Percentiles rank a stretch among this genome's conserved stretches.
Conservation (phyloP, 1,140 invertebrate genomes). For the Drosophila trapezifrons region DNA sequence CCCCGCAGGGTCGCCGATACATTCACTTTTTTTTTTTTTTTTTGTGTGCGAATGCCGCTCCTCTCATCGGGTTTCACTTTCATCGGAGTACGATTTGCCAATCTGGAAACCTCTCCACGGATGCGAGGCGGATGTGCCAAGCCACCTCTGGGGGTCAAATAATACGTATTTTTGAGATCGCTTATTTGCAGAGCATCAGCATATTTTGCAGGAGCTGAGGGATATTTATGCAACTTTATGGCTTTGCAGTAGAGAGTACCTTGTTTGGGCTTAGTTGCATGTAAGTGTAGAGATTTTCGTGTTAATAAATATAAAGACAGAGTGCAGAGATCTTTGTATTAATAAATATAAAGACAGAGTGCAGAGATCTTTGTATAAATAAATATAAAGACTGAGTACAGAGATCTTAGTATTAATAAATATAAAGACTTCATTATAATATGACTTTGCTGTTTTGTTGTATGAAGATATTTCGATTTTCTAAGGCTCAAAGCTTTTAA, state of each 20-base stretch:
- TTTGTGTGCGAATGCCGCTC: conserved; percentile 9
- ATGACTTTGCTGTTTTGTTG: neutral
- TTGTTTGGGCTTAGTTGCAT: neutral
- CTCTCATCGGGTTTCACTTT: conserved; percentile 50
- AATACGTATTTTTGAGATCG: conserved; percentile 16
- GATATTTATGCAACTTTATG: neutral
- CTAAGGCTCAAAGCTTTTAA: neutral
- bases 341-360: too few relatives aligned
- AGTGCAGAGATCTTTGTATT: neutral
- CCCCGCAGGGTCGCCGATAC: conserved; percentile 18
- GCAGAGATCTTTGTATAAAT: too few relatives aligned
- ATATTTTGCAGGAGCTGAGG: neutral
- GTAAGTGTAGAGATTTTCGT: too few relatives aligned
- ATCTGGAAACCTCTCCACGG: conserved; percentile 39
- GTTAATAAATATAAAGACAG: too few relatives aligned
- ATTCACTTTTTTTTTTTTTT: conserved; percentile 14
- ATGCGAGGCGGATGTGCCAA: conserved; percentile 31
- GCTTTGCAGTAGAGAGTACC: neutral
- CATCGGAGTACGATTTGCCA: conserved; percentile 46
- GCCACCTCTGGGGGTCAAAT: conserved; percentile 25
- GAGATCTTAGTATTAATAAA: too few relatives aligned
- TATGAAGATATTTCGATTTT: too few relatives aligned
- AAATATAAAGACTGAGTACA: too few relatives aligned
- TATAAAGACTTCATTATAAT: neutral
- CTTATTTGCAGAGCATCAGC: neutral